A percentile compares a stretch with the other conserved stretches of the same genome.
These are phyloP conservation scores for Drosophila cognata DNA, from an alignment of 2,888 invertebrate species.

Conservation along the genomic window DNA sequence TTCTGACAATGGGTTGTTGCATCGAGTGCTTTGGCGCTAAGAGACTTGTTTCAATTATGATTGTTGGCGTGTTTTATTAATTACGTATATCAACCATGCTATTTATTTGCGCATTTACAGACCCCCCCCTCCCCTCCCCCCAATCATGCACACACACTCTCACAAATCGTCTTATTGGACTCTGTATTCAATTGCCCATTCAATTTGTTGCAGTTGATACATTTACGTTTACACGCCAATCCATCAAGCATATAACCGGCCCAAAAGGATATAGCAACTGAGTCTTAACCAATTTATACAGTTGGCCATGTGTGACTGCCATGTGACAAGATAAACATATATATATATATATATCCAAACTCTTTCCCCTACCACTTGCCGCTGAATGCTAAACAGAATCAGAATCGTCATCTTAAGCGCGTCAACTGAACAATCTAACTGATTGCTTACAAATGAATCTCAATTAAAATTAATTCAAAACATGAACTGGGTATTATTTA, in stretches of 20 bases:
- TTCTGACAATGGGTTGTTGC: constrained; percentile 69
- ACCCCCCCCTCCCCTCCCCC: neutral
- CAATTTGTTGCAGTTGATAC: constrained; percentile 20
- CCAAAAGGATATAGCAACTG: constrained; percentile 31
- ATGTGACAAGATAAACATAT: neutral
- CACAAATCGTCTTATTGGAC: neutral
- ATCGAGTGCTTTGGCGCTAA: constrained; percentile 81
- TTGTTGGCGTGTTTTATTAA: constrained; percentile 82
- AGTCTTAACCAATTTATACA: constrained; percentile 55
- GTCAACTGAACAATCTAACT: constrained; percentile 74
- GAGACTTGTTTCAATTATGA: constrained; percentile 83
- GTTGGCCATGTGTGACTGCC: constrained; percentile 64
- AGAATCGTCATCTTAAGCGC: constrained; percentile 66
- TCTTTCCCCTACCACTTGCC: neutral
- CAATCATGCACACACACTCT: neutral
- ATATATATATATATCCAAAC: neutral
- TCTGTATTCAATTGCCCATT: constrained; percentile 52
- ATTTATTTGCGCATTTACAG: constrained; percentile 68
- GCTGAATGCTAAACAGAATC: constrained; percentile 48
- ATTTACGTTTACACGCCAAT: constrained; percentile 31
- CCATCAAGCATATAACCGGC: constrained; percentile 29
- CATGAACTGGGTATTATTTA: constrained; percentile 81
- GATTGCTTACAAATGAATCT: constrained; percentile 81
- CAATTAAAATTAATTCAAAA: constrained; percentile 82
- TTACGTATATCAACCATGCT: constrained; percentile 65